A percentile compares a stretch with the other conserved stretches of the same genome.
phyloP scores from a whole-genome alignment of 2,888 invertebrate genomes.

The Epinotia demarniana region DNA sequence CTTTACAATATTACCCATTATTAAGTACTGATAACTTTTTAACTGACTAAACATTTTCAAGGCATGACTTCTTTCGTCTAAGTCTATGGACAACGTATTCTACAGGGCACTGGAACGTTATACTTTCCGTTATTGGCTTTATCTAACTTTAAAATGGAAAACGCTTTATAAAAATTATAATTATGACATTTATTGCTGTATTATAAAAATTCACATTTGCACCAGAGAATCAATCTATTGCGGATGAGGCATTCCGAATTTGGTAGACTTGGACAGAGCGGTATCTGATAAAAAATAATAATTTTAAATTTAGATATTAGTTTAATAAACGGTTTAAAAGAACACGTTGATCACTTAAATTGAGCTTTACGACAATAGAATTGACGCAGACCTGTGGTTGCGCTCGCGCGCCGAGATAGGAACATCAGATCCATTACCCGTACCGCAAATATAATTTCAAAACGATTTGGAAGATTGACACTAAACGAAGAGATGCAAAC shows the following conservation, averaged over 20 bases:
- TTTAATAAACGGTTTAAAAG: conserved; percentile 73
- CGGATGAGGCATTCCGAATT: conserved; percentile 69
- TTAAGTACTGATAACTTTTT: conserved; percentile 82
- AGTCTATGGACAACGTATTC: conserved; percentile 81
- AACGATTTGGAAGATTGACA: conserved; percentile 78
- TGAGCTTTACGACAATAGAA: conserved; percentile 82
- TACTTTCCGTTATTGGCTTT: conserved; percentile 76
- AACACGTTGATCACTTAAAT: conserved; percentile 75
- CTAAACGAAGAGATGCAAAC: conserved; percentile 72
- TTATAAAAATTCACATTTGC: conserved; percentile 73
- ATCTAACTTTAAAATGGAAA: conserved; percentile 75
- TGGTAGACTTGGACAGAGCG: conserved; percentile 76
- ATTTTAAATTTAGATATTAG: conserved; percentile 56
- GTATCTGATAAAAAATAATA: conserved; percentile 73
- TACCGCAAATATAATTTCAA: conserved; percentile 77
- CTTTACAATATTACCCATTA: conserved; percentile 69
- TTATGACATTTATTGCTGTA: conserved; percentile 76
- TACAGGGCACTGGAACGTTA: conserved; percentile 83
- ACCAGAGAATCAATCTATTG: conserved; percentile 70
- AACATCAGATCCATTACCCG: conserved; percentile 84
- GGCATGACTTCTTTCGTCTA: conserved; percentile 82
- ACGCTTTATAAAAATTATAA: conserved; percentile 77
- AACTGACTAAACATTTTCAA: conserved; percentile 81
- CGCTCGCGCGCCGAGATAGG: conserved; percentile 70
- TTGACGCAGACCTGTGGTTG: conserved; percentile 74